A percentile compares a stretch with the other conserved stretches of the same genome.
phyloP scores from a whole-genome alignment of 1,140 invertebrate genomes.

The Pogonomyrmex californicus region DNA sequence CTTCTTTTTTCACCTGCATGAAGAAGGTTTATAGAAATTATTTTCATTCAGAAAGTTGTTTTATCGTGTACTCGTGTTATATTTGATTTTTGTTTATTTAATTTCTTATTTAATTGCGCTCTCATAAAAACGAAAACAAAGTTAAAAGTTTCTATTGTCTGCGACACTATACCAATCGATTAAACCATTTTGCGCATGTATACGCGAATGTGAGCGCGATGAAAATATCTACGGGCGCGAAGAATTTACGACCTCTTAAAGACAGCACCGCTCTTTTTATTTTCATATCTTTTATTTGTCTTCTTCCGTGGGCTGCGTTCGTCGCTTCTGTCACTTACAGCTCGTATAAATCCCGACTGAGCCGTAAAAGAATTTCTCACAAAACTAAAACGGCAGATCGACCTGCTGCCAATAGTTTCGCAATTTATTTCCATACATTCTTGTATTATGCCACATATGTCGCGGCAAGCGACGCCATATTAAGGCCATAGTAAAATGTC shows the following conservation, averaged over 20 bases:
- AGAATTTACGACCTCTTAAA: slow-evolving; percentile 47
- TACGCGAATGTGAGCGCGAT: slow-evolving; percentile 11
- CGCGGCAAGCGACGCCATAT: slow-evolving; percentile 5
- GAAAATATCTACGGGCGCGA: slow-evolving; percentile 38
- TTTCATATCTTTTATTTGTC: slow-evolving; percentile 75
- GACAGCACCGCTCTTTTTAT: slow-evolving; percentile 55
- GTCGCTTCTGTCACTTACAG: slow-evolving; percentile 82
- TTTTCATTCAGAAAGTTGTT: background rate
- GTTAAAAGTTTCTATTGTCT: background rate
- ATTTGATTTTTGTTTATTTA: background rate
- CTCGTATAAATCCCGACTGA: slow-evolving; percentile 81
- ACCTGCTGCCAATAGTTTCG: slow-evolving; percentile 78
- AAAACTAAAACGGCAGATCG: slow-evolving; percentile 64
- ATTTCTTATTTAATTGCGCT: background rate
- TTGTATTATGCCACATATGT: slow-evolving; percentile 50
- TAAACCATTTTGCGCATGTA: slow-evolving; percentile 18
- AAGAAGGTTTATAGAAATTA: background rate
- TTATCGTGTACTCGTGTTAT: background rate
- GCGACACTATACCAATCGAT: background rate
- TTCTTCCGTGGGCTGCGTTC: slow-evolving; percentile 69
- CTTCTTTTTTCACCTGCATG: background rate
- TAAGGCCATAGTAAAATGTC: slow-evolving; percentile 32
- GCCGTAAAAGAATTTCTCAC: slow-evolving; percentile 73
- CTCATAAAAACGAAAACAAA: background rate
- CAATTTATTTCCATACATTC: slow-evolving; percentile 77